Evolutionary conservation across 1,140 invertebrate genomes (phyloP).

Genomic region (Drosophila arawakana): DNA sequence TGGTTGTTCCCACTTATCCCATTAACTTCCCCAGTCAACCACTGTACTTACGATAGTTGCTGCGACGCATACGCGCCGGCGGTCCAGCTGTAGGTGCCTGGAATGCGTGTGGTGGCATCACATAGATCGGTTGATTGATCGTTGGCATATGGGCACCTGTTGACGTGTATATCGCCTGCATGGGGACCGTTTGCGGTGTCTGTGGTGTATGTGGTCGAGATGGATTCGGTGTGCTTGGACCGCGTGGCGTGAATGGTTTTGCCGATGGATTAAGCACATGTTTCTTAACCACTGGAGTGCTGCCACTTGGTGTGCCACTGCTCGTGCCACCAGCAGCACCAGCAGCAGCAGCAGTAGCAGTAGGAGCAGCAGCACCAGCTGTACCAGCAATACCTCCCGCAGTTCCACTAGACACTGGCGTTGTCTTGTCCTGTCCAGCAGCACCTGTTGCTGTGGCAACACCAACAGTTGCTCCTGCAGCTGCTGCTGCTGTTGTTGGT

Average conservation of each 20-base stretch:
- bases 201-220: slow-evolving; percentile 93
- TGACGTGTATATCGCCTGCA: slow-evolving; percentile 78
- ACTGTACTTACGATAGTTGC: slow-evolving; percentile 70
- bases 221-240: slow-evolving; percentile 87
- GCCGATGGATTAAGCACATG: slow-evolving; percentile 90
- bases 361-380: not conserved
- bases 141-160: slow-evolving; percentile 65
- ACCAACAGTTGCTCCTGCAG: slow-evolving; percentile 7
- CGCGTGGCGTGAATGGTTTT: slow-evolving; percentile 94
- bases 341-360: not conserved
- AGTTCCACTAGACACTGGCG: slow-evolving; percentile 59
- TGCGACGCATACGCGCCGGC: slow-evolving; percentile 69
- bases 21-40: too few relatives aligned
- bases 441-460: not conserved
- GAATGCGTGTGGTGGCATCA: slow-evolving; percentile 85
- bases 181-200: slow-evolving; percentile 87
- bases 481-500: slow-evolving; percentile 56
- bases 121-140: slow-evolving; percentile 78
- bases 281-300: slow-evolving; percentile 85
- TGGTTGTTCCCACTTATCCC: too few relatives aligned
- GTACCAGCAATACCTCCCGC: not conserved
- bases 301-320: slow-evolving; percentile 55
- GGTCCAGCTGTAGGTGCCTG: slow-evolving; percentile 84
- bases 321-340: slow-evolving; percentile 7
- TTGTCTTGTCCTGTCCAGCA: slow-evolving; percentile 54